Evolutionary conservation across 2,113 vertebrate species (phyloP).

Genomic region (Festucalex cinctus): DNA sequence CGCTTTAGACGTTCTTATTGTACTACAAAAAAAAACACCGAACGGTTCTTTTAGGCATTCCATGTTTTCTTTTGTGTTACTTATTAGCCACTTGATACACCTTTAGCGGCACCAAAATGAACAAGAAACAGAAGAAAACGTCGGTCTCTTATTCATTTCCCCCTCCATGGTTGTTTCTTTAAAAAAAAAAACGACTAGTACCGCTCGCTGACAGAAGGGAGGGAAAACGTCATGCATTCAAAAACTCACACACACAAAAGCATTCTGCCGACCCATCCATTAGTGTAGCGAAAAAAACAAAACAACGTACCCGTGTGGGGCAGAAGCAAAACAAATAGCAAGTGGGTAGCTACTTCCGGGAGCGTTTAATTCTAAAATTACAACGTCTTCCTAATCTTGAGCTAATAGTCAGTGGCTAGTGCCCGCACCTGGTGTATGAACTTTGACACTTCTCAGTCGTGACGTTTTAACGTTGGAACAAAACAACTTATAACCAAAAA

Average conservation of each 20-base stretch:
- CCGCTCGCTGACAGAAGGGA: slow-evolving; percentile 43
- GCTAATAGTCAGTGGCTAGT: slow-evolving; percentile 8
- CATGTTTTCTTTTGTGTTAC: no score
- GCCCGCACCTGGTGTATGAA: slow-evolving; percentile 9
- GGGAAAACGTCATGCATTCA: slow-evolving; percentile 74
- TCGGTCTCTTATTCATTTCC: no score
- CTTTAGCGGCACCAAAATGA: no score
- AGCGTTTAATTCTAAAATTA: not conserved
- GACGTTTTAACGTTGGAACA: not conserved
- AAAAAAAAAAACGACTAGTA: slow-evolving; percentile 20
- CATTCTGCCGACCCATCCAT: not conserved
- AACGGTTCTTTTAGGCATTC: no score
- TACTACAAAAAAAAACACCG: no score
- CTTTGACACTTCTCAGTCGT: not conserved
- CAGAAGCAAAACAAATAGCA: accelerated
- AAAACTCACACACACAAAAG: not conserved
- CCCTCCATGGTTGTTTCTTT: slow-evolving; percentile 46
- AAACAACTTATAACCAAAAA: not conserved
- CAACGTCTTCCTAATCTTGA: not conserved
- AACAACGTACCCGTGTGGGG: not conserved
- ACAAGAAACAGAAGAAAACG: no score
- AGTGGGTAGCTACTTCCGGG: not conserved
- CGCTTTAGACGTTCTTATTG: no score
- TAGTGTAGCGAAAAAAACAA: not conserved
- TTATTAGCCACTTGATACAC: no score